phyloP scores from a whole-genome alignment of 64 coral and sea anemone species.

The Catalaphyllia jardinei region DNA sequence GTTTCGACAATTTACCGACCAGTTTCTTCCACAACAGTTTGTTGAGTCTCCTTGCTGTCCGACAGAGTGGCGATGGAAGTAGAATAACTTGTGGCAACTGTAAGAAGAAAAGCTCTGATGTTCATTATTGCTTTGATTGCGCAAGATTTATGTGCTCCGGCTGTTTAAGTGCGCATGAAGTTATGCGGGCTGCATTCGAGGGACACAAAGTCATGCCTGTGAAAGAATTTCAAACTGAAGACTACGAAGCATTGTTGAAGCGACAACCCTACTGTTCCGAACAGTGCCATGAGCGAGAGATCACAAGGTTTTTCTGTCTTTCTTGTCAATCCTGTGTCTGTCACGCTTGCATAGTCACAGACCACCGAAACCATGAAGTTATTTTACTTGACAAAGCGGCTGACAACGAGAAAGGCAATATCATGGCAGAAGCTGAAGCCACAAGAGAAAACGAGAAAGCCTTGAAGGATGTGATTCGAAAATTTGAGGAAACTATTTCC shows the following conservation, averaged over 20 bases:
- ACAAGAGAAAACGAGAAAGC: neutral
- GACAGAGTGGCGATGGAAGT: neutral
- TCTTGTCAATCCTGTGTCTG: neutral
- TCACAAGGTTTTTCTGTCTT: neutral
- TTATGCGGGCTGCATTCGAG: neutral
- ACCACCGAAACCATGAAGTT: neutral
- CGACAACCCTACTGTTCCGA: neutral
- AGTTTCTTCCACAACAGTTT: no score
- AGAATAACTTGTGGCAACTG: neutral
- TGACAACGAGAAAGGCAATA: neutral
- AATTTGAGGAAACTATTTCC: neutral
- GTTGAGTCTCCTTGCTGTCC: no score
- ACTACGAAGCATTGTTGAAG: neutral
- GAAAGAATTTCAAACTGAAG: no score
- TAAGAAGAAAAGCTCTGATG: neutral
- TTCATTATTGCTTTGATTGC: neutral
- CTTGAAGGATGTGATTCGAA: neutral
- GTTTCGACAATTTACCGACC: no score
- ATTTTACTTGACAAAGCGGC: neutral
- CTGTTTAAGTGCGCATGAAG: neutral
- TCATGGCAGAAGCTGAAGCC: neutral
- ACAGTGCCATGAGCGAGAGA: neutral
- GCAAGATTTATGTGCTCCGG: neutral
- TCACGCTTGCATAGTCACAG: neutral
- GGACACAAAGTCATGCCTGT: no score